A percentile compares a stretch with the other conserved stretches of the same genome.
phyloP scores from a whole-genome alignment of 2,113 vertebrate species.

The Gymnobelideus leadbeateri region DNA sequence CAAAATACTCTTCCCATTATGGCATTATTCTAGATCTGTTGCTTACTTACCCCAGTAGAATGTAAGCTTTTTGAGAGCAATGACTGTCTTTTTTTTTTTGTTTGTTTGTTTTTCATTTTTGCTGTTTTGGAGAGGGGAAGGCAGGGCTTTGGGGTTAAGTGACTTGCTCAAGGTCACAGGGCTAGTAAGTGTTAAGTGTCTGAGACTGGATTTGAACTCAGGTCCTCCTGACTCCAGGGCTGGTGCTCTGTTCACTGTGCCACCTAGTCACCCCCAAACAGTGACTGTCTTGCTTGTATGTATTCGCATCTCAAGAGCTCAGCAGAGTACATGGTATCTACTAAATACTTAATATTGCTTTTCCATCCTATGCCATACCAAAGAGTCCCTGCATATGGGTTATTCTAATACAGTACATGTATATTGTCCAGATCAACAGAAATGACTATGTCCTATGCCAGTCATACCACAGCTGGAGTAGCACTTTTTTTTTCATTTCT shows the following conservation, averaged over 20 bases:
- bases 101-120: too few relatives aligned
- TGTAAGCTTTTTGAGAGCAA: neutral
- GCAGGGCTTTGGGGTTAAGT: too few relatives aligned
- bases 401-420: neutral
- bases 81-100: neutral
- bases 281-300: neutral
- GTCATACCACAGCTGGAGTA: neutral
- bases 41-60: neutral
- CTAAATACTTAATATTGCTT: neutral
- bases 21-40: neutral
- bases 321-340: neutral
- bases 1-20: neutral
- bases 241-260: too few relatives aligned
- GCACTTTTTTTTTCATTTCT: neutral
- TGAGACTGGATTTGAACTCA: too few relatives aligned
- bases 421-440: neutral
- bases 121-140: too few relatives aligned
- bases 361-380: neutral
- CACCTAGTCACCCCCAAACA: too few relatives aligned
- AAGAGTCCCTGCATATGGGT: neutral
- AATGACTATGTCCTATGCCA: neutral
- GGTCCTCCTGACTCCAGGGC: too few relatives aligned
- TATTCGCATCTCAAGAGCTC: neutral
- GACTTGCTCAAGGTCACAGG: too few relatives aligned
- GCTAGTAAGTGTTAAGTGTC: too few relatives aligned